These are phyloP conservation scores for Chionoecetes opilio DNA, from an alignment of 1,140 invertebrate species.

Conservation along the genomic window DNA sequence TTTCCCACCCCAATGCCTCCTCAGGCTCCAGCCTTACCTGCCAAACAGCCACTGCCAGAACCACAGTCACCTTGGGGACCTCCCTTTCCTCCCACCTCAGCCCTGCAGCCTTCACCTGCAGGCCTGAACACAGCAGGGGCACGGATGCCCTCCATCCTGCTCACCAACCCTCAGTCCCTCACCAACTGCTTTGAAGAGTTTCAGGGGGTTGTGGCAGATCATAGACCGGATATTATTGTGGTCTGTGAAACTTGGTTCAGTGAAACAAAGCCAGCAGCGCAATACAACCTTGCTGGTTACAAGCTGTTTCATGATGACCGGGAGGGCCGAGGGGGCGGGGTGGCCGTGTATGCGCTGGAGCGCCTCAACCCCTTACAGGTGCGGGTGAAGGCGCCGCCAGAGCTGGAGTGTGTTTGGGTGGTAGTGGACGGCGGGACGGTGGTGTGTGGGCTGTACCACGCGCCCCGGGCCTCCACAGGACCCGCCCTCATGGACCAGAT, in stretches of 20 bases:
- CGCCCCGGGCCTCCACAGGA: constrained; percentile 79
- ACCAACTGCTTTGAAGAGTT: constrained; percentile 81
- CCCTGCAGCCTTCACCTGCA: background rate
- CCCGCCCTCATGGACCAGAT: constrained; percentile 79
- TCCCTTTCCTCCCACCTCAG: background rate
- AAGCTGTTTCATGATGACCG: constrained; percentile 79
- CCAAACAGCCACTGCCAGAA: constrained; percentile 13
- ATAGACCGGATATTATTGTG: constrained; percentile 75
- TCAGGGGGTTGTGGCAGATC: constrained; percentile 40
- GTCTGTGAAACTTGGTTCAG: constrained; percentile 81
- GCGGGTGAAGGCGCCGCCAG: constrained; percentile 70
- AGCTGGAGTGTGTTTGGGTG: constrained; percentile 80
- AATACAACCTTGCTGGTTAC: constrained; percentile 68
- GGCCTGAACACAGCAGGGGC: background rate
- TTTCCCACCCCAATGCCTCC: constrained; percentile 34
- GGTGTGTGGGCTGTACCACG: constrained; percentile 78
- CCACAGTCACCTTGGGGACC: background rate
- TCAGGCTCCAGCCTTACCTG: background rate
- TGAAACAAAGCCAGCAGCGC: constrained; percentile 67
- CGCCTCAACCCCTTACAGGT: constrained; percentile 53
- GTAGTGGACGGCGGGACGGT: constrained; percentile 63
- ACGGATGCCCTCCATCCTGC: constrained; percentile 64
- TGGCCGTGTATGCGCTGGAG: constrained; percentile 75
- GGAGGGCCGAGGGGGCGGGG: constrained; percentile 79
- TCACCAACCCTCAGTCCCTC: constrained; percentile 80